Evolutionary conservation across 1,140 invertebrate species (phyloP), one percentile per base, ranked within the genome.

Genomic region (Drosophila bifasciata): DNA sequence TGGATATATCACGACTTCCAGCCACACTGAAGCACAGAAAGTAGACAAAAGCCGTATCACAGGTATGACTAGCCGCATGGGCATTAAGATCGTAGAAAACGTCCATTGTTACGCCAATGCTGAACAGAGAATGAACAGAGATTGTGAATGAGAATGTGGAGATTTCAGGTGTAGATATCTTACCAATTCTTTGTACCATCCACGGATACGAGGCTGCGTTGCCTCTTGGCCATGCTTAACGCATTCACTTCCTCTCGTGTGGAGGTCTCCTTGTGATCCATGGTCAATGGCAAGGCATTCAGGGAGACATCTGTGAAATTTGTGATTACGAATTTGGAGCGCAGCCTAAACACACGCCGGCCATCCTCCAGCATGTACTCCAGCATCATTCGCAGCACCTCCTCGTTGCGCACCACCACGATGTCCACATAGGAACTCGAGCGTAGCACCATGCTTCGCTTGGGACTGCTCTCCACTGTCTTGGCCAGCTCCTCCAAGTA

Each of bases 211-310:
- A 78, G 39, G 19, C 16, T 70, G 4, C 74, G 49, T 0, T 40
- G 48, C n/a, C 21, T 51, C 39, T 46, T 69, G 16, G n/a, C 15
- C 6, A 48, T 1, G 6, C 76, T 57, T 21, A 81, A 40, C 0
- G 46, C 40, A 6, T 60, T 53, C 0, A 91, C 60, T 6, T 69
- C 58, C 5, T 74, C 57, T 0, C 86, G 70, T 0, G n/a, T 57
- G 1, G 74, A 64, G 0, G 45, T 77, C 45, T 91, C 90, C 23
- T 90, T 89, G 43, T 91, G 80, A 41, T 91, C 90, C 78, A 91
- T 78, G 9, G 90, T 75, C 39, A 91, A 52, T 1, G 90, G 72
- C 16, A 91, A 40, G 0, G 75, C 76, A 36, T 66, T 53, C 0
- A 91, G 50, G 4, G 7, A 9, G 0, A 61, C 32, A 52, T 89